Base-by-base conservation (phyloP, 2,113 vertebrate genomes). In the Dicrurus megarhynchus region DNA sequence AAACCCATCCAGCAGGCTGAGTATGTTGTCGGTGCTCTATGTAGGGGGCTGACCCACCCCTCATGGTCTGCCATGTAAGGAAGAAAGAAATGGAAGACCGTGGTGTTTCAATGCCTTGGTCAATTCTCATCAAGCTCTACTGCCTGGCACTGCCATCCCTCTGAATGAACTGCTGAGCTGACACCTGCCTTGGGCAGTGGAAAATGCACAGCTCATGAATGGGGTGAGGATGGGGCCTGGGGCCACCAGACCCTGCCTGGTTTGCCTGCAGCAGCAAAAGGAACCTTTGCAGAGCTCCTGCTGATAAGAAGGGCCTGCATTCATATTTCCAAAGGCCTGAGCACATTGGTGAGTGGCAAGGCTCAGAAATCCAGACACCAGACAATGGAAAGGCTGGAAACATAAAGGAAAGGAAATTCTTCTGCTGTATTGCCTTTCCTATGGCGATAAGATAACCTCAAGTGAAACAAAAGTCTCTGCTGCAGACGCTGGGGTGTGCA, bases 401-500 rank as follows among this genome's bases (percentile, higher is more conserved):
- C 89, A 97, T 94, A 37, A 79, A 93, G 93, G 96, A 96, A 97
- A 98, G 98, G 97, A 98, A 98, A 98, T 98, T 98, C 98, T 98
- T 98, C 98, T 98, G 97, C 98, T 98, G 97, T 97, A 98, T 98
- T 98, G 98, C 98, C 97, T 98, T 98, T 98, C 98, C 98, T 98
- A 97, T 97, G 96, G 97, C 87, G 97, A 98, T 98, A 98, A 98
- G 98, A 98, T 97, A 98, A 90, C 77, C 79, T 61, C 28, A 95
- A 97, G 94, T 84, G 95, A 97, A 97, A 93, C 95, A 28, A 90
- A 85, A 90, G 94, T 95, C 96, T 93, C 44, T 6, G 20, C 56
- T 55, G 73, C 91, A 91, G 94, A 61, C 71, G 3, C 75, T 49
- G 87, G 93, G 89, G 86, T 95, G 94, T 92, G 95, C 79, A 83